A percentile compares a stretch with the other conserved stretches of the same genome.
These are phyloP conservation scores for Ochlodes sylvanus DNA, from an alignment of 2,888 invertebrate species.

Conservation along the genomic window DNA sequence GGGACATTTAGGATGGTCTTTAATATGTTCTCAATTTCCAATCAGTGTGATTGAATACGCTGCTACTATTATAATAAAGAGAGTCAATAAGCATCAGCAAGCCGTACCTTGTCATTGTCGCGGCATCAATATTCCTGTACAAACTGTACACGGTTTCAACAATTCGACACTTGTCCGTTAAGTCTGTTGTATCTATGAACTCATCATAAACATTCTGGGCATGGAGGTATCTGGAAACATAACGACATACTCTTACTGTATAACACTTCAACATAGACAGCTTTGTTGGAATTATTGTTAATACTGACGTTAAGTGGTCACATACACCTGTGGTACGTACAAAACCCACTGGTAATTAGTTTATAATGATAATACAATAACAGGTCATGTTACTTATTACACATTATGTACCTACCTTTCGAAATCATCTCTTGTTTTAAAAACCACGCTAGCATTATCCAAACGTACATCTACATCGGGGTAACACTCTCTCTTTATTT, in stretches of 20 bases:
- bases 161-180: slow-evolving; percentile 52
- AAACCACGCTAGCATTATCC: slow-evolving; percentile 72
- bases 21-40: no score
- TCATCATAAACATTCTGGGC: slow-evolving; percentile 64
- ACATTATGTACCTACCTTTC: slow-evolving; percentile 56
- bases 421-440: slow-evolving; percentile 66
- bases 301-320: no score
- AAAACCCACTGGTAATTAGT: no score
- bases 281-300: no score
- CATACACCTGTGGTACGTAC: no score
- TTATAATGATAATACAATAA: no score
- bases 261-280: no score
- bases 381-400: no score
- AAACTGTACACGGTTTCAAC: slow-evolving; percentile 53
- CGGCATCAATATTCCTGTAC: slow-evolving; percentile 54
- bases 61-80: no score
- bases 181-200: slow-evolving; percentile 53
- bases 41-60: no score
- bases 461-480: slow-evolving; percentile 62
- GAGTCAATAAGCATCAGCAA: no score
- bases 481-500: slow-evolving; percentile 64
- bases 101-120: slow-evolving; percentile 61
- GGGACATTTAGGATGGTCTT: no score
- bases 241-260: not conserved
- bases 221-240: slow-evolving; percentile 59